Base-by-base conservation (phyloP, 2,113 vertebrate genomes). In the Halcyon senegalensis region DNA sequence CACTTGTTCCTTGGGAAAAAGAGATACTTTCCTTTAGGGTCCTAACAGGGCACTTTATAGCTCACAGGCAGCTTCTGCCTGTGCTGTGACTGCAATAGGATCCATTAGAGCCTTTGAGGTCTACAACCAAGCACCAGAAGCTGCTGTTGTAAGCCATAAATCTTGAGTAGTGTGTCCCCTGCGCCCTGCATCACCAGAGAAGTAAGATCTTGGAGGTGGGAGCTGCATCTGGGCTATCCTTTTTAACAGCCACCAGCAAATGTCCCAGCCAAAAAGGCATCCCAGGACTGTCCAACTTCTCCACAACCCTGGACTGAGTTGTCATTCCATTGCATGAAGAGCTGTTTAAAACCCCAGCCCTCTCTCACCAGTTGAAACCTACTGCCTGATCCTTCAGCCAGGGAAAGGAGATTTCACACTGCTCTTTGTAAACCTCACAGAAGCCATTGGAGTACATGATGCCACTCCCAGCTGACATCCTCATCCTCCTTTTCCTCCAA, bases 391-490 rank as follows among this genome's bases (percentile, higher is more conserved):
- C 75, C n/a, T 35, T 74, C 73, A 50, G 1, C 27, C 31, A 23
- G 13, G 24, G 4, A n/a, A 39, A 77, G 68, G 44, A 58, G 31
- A 39, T 3, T 9, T 87, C 46, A 39, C 11, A 1, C 3, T 11
- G 23, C 28, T 59, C 44, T 51, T 30, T 30, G 8, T 12, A 37
- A 67, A 17, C 44, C 12, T 63, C 31, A 0, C 16, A 5, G 18
- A 53, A 53, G 1, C 4, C 48, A 55, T 50, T 24, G 23, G 73
- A 35, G 24, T 6, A 13, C 13, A 10, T 2, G 0, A 11, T 4
- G 10, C 50, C 44, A 58, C 14, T n/a, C 68, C 35, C 60, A 63
- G 35, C 17, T 82, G 23, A 7, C 41, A 74, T 46, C 73, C 66
- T 51, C 73, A 48, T 12, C 83, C 60, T 63, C 51, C 24, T 37